Conservation (phyloP, 1,140 invertebrate genomes). For the Cyclina sinensis region DNA sequence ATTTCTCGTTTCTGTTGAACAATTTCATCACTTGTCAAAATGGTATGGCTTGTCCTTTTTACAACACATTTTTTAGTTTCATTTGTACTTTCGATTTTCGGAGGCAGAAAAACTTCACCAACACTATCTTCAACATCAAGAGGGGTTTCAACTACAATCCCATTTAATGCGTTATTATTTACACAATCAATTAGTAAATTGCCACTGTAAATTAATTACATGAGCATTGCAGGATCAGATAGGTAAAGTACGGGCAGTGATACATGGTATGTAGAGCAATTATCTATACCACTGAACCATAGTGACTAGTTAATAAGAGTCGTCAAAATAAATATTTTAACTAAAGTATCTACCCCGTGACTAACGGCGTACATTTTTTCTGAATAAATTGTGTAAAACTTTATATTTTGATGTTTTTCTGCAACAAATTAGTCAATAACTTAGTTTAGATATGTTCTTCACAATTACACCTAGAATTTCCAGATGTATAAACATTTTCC, state of each 20-base stretch:
- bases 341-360: too few relatives aligned
- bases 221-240: slow-evolving; percentile 6
- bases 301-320: too few relatives aligned
- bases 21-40: slow-evolving; percentile 25
- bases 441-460: too few relatives aligned
- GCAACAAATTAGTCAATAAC: too few relatives aligned
- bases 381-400: too few relatives aligned
- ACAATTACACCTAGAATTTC: too few relatives aligned
- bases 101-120: not conserved
- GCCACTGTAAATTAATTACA: slow-evolving; percentile 21
- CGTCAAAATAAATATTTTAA: too few relatives aligned
- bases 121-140: slow-evolving; percentile 3
- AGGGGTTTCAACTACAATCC: slow-evolving; percentile 2
- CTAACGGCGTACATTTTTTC: too few relatives aligned
- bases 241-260: slow-evolving; percentile 6
- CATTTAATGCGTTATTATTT: slow-evolving; percentile 1
- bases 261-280: not conserved
- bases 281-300: too few relatives aligned
- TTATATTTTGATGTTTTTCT: too few relatives aligned
- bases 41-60: slow-evolving; percentile 21
- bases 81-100: slow-evolving; percentile 17
- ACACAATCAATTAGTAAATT: not conserved
- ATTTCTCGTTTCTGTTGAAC: slow-evolving; percentile 9
- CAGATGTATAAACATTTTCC: too few relatives aligned
- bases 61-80: slow-evolving; percentile 10